Evolutionary conservation across 2,797 vertebrate species (phyloP), one percentile per base, ranked within the genome.

Genomic region (Phoxinus dragarum): DNA sequence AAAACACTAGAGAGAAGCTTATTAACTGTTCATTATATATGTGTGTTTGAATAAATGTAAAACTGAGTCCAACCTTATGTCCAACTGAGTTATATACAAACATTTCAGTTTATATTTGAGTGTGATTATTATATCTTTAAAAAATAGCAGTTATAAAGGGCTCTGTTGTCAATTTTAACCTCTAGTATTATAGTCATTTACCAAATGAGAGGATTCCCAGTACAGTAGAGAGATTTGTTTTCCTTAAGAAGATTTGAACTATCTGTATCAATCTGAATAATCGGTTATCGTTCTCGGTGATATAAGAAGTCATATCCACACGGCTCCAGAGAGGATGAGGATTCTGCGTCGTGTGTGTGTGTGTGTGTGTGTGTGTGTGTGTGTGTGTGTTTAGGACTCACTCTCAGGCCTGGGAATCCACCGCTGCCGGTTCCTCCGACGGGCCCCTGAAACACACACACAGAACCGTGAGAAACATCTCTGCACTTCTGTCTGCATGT

Each of bases 331-430:
- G 4, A 59, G 1, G 56, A 59, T 10, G 1, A 12, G 56, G 9
- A 10, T n/a, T 59, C 54, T n/a, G 9, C 3, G 8, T 8, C 9
- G 9, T 42, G 44, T 47, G 44, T 14, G 44, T 12, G 44, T 44
- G 44, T 12, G 11, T 44, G 40, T 42, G 40, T 40, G 23, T 40
- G 56, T 61, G 34, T 11, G 42, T 56, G 16, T 21, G 4, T 49
- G 84, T 27, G 40, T 40, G 36, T 40, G 38, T n/a, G 27, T 44
- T 12, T 0, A 6, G 16, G 91, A 97, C 97, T 98, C 91, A 99
- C 98, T 94, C 96, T 96, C 81, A 99, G 93, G 67, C 98, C 98
- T 86, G 97, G 97, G 93, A 99, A 99, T 78, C 98, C 98, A 40
- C 93, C 88, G 81, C 96, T 97, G 59, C 98, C 98, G 90, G 90